Evolutionary conservation across 2,797 vertebrate genomes (phyloP), one percentile per base, ranked within the genome.

Genomic region (Ptychadena robeensis): DNA sequence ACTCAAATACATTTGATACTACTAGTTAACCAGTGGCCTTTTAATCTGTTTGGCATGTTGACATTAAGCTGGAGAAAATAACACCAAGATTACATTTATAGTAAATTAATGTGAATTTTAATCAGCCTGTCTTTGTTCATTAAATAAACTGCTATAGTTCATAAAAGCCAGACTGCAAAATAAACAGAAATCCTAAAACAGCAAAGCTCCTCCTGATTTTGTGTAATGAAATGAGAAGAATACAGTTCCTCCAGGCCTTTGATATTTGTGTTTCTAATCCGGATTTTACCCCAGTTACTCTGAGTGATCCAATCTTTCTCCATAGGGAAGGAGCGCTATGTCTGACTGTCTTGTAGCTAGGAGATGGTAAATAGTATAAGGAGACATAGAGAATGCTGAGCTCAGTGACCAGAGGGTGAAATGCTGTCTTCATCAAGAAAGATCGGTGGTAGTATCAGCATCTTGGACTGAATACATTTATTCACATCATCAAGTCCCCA

Each of bases 1-100:
- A 71, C 68, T 32, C 37, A 40, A 44, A 27, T 27, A 40, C 68
- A 71, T 71, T 71, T 71, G 68, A 44, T 71, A 69, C 67, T 35
- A 69, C 18, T 35, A 18, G 27, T 44, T 71, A 44, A 44, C 68
- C 68, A 25, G 31, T 15, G 11, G 2, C 35, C 34, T 69, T 69
- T 27, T 35, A 69, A 27, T 71, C 68, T 67, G 28, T 67, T 15
- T 32, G 28, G 28, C 64, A 67, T 32, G 14, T 27, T 66, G 64
- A 67, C 31, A 32, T 67, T 67, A 31, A 32, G 61, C 61, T 64
- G 44, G 44, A 53, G 44, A 53, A 53, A 53, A 53, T 22, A 53
- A 53, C 44, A 53, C 44, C 15, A 22, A 53, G 44, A 53, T n/a
- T 53, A 53, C 44, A 53, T 53, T 53, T 53, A 53, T 53, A 53